phyloP scores from a whole-genome alignment of 2,113 vertebrate genomes.

The Passer montanus region DNA sequence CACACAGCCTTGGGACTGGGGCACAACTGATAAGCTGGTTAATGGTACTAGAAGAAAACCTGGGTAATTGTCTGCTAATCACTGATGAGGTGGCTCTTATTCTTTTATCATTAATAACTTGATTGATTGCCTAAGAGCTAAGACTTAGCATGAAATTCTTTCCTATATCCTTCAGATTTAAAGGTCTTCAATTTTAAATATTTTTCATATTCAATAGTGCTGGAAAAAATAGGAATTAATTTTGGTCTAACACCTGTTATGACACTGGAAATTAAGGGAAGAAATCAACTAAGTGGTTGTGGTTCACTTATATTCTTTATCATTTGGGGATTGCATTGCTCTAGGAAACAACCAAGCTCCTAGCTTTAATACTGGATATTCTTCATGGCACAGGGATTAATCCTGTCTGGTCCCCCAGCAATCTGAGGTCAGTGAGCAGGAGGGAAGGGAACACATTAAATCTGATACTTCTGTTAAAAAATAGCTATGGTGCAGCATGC shows the following conservation, averaged over 20 bases:
- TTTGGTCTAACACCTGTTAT: background rate
- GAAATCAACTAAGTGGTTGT: background rate
- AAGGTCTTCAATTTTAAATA: background rate
- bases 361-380: slow-evolving; percentile 12
- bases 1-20: background rate
- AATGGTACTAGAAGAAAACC: background rate
- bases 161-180: background rate
- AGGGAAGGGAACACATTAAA: background rate
- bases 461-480: slow-evolving; percentile 53
- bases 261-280: slow-evolving; percentile 16
- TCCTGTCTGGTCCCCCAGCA: background rate
- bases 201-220: background rate
- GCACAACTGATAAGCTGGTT: background rate
- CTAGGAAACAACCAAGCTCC: background rate
- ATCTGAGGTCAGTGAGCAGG: background rate
- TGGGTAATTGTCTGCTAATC: background rate
- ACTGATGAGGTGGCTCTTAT: background rate
- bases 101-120: background rate
- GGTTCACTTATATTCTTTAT: background rate
- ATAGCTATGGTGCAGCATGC: background rate
- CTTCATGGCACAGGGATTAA: background rate
- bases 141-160: background rate
- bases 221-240: background rate
- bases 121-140: background rate
- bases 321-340: background rate